phyloP scores from a whole-genome alignment of 2,888 invertebrate species.

The Hypercompe scribonia region DNA sequence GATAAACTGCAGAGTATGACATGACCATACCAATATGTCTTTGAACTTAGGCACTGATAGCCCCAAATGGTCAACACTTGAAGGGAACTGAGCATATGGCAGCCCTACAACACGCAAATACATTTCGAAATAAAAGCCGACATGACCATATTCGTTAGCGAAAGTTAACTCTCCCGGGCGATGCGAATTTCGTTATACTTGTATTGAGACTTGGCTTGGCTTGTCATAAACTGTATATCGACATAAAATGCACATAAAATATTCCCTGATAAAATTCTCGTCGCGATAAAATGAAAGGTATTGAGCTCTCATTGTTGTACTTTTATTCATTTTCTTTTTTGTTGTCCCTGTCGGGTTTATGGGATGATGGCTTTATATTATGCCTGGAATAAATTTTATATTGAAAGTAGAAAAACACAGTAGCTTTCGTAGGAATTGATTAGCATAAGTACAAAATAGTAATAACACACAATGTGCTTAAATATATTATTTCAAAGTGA shows the following conservation, averaged over 20 bases:
- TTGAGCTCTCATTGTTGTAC: slow-evolving; percentile 29
- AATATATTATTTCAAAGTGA: not conserved
- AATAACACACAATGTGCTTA: not conserved
- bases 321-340: slow-evolving; percentile 15
- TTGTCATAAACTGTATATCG: slow-evolving; percentile 67
- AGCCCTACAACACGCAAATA: slow-evolving; percentile 47
- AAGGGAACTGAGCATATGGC: slow-evolving; percentile 47
- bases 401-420: not conserved
- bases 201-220: slow-evolving; percentile 60
- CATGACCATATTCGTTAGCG: slow-evolving; percentile 74
- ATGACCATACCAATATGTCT: slow-evolving; percentile 28
- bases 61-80: slow-evolving; percentile 51
- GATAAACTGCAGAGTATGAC: slow-evolving; percentile 11
- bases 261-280: slow-evolving; percentile 37
- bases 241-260: slow-evolving; percentile 55
- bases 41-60: slow-evolving; percentile 43
- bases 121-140: slow-evolving; percentile 68
- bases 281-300: slow-evolving; percentile 27
- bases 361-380: slow-evolving; percentile 20
- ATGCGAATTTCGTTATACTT: slow-evolving; percentile 72
- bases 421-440: not conserved
- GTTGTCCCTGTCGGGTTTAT: slow-evolving; percentile 9
- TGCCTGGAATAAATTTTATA: not conserved
- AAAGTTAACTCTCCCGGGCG: slow-evolving; percentile 71
- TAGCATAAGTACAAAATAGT: not conserved